Evolutionary conservation across 2,797 vertebrate species (phyloP), one percentile per base, ranked within the genome.

Genomic region (Poecilia wingei): DNA sequence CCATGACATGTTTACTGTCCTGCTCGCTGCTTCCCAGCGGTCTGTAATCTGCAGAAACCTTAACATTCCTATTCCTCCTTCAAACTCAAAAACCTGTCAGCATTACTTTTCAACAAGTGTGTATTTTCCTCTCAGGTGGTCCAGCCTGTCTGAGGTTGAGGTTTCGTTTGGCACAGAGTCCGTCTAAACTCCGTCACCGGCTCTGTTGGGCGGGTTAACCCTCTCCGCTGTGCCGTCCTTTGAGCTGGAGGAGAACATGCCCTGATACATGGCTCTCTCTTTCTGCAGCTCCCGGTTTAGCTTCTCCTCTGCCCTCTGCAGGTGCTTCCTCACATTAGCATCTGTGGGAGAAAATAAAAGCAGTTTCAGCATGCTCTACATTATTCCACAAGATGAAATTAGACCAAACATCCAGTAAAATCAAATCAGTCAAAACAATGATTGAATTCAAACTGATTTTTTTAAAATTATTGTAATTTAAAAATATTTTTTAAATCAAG

Each of bases 231-330:
- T 47, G 79, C 46, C 55, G 47, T 77, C 79, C 57, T 88, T 92
- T 25, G 70, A 64, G 77, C 87, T 93, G 92, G 88, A 90, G 88
- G 92, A 86, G 82, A 98, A 98, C 97, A 98, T 98, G 84, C 96
- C 96, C 87, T 94, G 91, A 85, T 97, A 98, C 84, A 97, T 93
- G 57, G 96, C 96, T 83, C 95, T 97, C 87, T 98, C 97, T 77
- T 95, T 96, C 84, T 94, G 94, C 22, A 95, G 93, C 87, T 97
- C 97, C 59, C 76, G 92, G 75, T 82, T 96, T 70, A 97, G 94
- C 84, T 95, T 95, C 33, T 96, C 94, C 68, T 98, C 96, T 1
- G 96, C 96, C 78, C 93, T 92, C 90, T 96, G 96, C 41, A 98
- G 93, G 81, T 97, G 95, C 80, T 92, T 95, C 88, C 90, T 96